These are phyloP conservation scores for Deilephila porcellus DNA, from an alignment of 2,888 invertebrate species.

Conservation along the genomic window DNA sequence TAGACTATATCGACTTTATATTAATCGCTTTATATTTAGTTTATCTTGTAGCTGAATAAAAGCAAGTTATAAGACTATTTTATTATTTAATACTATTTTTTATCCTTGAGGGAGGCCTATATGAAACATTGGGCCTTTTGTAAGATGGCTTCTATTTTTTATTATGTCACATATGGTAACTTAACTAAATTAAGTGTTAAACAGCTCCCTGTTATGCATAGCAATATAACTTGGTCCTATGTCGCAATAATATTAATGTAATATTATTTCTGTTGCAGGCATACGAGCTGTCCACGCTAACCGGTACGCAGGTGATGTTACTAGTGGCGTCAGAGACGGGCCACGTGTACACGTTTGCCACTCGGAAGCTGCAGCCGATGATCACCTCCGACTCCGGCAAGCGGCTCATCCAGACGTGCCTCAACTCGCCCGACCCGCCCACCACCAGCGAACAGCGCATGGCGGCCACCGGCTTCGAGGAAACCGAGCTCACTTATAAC, in stretches of 20 bases:
- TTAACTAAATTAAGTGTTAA: not conserved
- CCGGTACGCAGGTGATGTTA: slow-evolving; percentile 99
- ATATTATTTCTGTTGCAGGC: slow-evolving; percentile 87
- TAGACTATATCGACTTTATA: not conserved
- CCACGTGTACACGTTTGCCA: slow-evolving; percentile 99
- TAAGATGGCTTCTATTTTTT: not conserved
- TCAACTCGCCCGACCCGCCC: slow-evolving; percentile 97
- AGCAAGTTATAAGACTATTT: not conserved
- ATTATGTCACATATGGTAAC: not conserved
- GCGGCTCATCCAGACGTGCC: slow-evolving; percentile 98
- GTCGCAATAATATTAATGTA: not conserved
- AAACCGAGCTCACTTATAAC: slow-evolving; percentile 98
- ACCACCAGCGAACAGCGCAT: slow-evolving; percentile 96
- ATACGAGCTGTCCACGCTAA: slow-evolving; percentile 98
- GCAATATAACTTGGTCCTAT: too few species aligned
- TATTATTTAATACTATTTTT: not conserved
- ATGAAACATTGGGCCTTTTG: too few species aligned
- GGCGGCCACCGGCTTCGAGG: slow-evolving; percentile 99
- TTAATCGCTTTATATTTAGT: not conserved
- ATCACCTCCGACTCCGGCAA: slow-evolving; percentile 99
- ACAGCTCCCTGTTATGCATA: not conserved
- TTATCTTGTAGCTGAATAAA: not conserved
- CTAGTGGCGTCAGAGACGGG: slow-evolving; percentile 99
- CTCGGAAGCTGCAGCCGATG: slow-evolving; percentile 99
- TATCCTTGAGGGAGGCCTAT: too few species aligned